Percentiles rank a stretch among this genome's conserved stretches.
Conservation (phyloP, 2,888 invertebrate species). For the Pasiphila rectangulata region DNA sequence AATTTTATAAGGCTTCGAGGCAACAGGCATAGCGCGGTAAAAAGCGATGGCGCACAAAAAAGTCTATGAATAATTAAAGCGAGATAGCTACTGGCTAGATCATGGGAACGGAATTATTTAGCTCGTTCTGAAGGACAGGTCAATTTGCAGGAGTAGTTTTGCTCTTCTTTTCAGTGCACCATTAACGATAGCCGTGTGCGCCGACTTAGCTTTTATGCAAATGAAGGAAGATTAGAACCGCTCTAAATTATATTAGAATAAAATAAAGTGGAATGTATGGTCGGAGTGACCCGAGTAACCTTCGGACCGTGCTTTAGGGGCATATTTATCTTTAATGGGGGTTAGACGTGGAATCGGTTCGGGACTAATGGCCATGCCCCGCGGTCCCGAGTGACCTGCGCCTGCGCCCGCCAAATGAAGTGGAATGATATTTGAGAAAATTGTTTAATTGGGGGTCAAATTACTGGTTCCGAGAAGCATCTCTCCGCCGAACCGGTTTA, state of each 20-base stretch:
- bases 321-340: slow-evolving; percentile 77
- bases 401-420: slow-evolving; percentile 53
- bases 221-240: slow-evolving; percentile 51
- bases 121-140: slow-evolving; percentile 72
- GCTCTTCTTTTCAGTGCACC: slow-evolving; percentile 53
- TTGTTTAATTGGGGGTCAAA: slow-evolving; percentile 77
- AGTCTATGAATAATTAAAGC: slow-evolving; percentile 80
- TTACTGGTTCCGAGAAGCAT: slow-evolving; percentile 63
- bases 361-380: slow-evolving; percentile 69
- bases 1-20: slow-evolving; percentile 75
- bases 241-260: slow-evolving; percentile 49
- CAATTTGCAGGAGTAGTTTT: slow-evolving; percentile 73
- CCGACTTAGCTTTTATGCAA: slow-evolving; percentile 57
- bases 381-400: slow-evolving; percentile 69
- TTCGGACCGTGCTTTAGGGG: slow-evolving; percentile 69
- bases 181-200: slow-evolving; percentile 48
- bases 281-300: slow-evolving; percentile 54
- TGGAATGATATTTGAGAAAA: slow-evolving; percentile 76
- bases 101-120: slow-evolving; percentile 78
- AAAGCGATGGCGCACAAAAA: slow-evolving; percentile 76
- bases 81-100: slow-evolving; percentile 79
- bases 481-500: slow-evolving; percentile 45
- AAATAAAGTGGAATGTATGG: slow-evolving; percentile 56
- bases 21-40: slow-evolving; percentile 69
- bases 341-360: slow-evolving; percentile 66